Conservation (phyloP, 2,113 vertebrate genomes). For the Oreotrochilus melanogaster region DNA sequence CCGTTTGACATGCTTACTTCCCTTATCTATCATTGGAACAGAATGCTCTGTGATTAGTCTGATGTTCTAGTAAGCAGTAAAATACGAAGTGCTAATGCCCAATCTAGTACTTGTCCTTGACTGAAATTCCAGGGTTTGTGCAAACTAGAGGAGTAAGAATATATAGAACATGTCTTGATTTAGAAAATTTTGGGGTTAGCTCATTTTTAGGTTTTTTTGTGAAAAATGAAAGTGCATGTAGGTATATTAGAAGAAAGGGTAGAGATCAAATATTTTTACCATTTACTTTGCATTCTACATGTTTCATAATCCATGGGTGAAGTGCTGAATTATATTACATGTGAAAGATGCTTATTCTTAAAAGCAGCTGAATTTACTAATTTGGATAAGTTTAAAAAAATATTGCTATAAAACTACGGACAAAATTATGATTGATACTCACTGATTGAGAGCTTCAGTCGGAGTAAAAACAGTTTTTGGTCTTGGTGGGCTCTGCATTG, state of each 20-base stretch:
- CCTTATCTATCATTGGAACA: background rate
- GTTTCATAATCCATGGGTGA: background rate
- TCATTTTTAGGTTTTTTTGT: background rate
- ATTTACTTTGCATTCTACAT: background rate
- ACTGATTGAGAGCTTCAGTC: background rate
- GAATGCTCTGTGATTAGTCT: background rate
- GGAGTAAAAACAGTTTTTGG: background rate
- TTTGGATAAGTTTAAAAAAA: background rate
- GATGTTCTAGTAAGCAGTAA: background rate
- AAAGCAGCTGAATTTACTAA: background rate
- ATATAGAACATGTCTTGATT: background rate
- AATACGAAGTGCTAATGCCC: background rate
- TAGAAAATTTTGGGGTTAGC: background rate
- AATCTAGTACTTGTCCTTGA: background rate
- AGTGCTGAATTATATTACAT: background rate
- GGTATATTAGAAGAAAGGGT: background rate
- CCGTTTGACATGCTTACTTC: background rate
- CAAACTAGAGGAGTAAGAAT: background rate
- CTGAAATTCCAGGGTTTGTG: background rate
- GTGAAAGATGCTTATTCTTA: background rate
- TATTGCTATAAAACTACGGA: background rate
- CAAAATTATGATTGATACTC: background rate
- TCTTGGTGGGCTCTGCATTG: background rate
- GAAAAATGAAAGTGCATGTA: background rate
- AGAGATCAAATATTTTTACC: background rate